These are phyloP conservation scores for Pelmatolapia mariae DNA, from an alignment of 2,113 vertebrate genomes.

Conservation along the genomic window DNA sequence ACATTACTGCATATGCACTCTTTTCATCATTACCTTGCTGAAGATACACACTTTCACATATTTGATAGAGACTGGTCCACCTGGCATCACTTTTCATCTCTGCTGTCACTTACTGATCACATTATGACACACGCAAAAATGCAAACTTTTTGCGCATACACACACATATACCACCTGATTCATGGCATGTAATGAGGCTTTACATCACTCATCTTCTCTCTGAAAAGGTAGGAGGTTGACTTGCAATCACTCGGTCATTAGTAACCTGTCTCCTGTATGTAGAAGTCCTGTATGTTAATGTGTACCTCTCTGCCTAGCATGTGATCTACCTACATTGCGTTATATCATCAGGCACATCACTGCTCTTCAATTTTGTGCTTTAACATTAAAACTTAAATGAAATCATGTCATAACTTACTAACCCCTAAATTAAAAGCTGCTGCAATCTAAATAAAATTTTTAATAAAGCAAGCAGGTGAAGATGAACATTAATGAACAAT, in stretches of 20 bases:
- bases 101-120: slow-evolving; percentile 1
- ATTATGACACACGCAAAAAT: background rate
- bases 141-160: fast-evolving
- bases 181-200: background rate
- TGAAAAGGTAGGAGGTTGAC: background rate
- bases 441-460: background rate
- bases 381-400: background rate
- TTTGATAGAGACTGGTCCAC: background rate
- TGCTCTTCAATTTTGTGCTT: background rate
- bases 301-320: background rate
- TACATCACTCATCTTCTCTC: slow-evolving; percentile 16
- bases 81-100: background rate
- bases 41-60: background rate
- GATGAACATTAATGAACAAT: background rate
- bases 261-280: background rate
- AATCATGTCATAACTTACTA: background rate
- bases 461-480: background rate
- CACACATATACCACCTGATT: background rate
- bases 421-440: background rate
- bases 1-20: background rate
- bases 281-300: background rate
- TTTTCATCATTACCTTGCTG: background rate
- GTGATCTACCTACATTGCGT: background rate
- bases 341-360: background rate
- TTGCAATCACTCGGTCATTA: background rate